Base-by-base conservation (phyloP, 2,797 vertebrate genomes). In the Champsocephalus gunnari region DNA sequence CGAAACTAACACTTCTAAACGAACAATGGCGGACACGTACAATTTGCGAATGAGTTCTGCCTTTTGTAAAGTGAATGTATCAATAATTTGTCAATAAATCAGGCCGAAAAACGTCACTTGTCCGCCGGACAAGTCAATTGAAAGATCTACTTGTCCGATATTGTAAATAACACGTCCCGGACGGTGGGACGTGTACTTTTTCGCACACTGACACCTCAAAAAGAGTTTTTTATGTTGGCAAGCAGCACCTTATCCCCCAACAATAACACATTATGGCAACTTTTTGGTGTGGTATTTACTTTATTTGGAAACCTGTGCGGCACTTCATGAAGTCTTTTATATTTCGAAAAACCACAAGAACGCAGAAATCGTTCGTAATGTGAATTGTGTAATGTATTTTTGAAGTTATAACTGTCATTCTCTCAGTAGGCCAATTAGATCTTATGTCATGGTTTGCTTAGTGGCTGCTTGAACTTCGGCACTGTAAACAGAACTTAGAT, bases 391-490 rank as follows among this genome's bases (percentile, higher is more conserved):
- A 14, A 24, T 71, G n/a, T 47, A 5, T 65, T 61, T 11, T 55
- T 49, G 45, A 5, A 45, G 43, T 47, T 41, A 2, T 34, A 54
- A 34, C 61, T 61, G 71, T 53, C n/a, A 12, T 44, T 66, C 78
- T 66, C 43, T 45, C 9, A 75, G 43, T 8, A 58, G 76, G 45
- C 49, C 58, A 12, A 21, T 11, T 58, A 49, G 62, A 47, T 34
- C 14, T 71, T 11, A 19, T 34, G 28, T 32, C 32, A 0, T 62
- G 66, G 61, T 81, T 84, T 32, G 13, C 6, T 24, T 24, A 72
- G 21, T 60, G 60, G 61, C 34, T 59, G 24, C 14, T n/a, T 61
- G 24, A 73, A 68, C 43, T 60, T 53, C 32, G 61, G 16, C 34
- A 69, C 12, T 71, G 9, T 17, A 32, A 53, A 55, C 44, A 78